Evolutionary conservation across 2,888 invertebrate species (phyloP), one percentile per base, ranked within the genome.

Genomic region (Heterodera filipjevi): DNA sequence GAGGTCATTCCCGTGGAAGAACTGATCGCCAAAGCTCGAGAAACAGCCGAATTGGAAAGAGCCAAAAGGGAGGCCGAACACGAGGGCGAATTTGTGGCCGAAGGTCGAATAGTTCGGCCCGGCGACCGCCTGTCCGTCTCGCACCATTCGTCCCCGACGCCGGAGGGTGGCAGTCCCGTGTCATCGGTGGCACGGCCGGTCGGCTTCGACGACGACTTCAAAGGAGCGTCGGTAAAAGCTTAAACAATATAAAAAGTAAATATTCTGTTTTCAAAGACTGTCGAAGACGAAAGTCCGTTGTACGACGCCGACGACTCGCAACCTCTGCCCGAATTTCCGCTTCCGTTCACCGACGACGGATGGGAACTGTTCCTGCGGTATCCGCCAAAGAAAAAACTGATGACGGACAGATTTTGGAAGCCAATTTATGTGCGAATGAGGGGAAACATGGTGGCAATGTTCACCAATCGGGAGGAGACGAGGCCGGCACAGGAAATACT

Each of bases 281-380:
- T 39, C 83, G 86, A 1, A 82, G 85, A 75, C 8, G 66, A 75
- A 14, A 85, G 87, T 16, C 87, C 87, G 19, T 91, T 96, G 39
- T 96, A 94, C 90, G 96, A 96, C 89, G 96, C 96, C 81, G 96
- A 96, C 90, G 93, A 94, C 71, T 95, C 95, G 0, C 93, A 94
- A 90, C 96, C 96, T 0, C 91, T 99, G 77, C 95, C 95, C 90
- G 94, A 94, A 76, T 99, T 95, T 90, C 95, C 95, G 16, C 92
- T 95, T 72, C 92, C 93, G 46, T 92, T 92, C 81, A 94, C 93
- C 0, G 95, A 93, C 0, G 93, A 94, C 35, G 96, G 96, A 39
- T 99, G 97, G 96, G 96, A 96, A 89, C 94, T 98, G 94, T 94
- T 96, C 85, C 91, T 97, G 76, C 92, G 98, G 2, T 96, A 96